Evolutionary conservation across 1,140 invertebrate species (phyloP), one percentile per base, ranked within the genome.

Genomic region (Ostrea edulis): DNA sequence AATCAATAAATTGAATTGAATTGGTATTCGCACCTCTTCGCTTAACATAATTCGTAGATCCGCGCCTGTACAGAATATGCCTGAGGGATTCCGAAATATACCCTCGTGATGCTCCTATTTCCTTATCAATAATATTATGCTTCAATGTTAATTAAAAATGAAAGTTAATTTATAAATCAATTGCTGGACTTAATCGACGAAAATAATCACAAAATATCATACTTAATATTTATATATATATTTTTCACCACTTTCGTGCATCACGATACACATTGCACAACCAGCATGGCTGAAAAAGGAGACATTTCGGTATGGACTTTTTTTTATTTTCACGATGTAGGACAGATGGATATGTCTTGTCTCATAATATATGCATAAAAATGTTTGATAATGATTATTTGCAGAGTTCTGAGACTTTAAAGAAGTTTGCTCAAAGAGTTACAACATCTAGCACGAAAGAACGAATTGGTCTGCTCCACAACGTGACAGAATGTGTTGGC

Each of bases 401-500:
- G 12, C 86, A 97, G 97, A 94, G 97, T 90, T 94, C 96, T 85
- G 97, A 96, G 95, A 96, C 96, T 91, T 95, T 98, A 89, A 97
- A 97, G 93, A 97, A 97, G 96, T 96, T 98, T 94, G 97, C 97
- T 44, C 96, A 96, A 94, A 97, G 96, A 94, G 96, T 98, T 89
- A 96, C 97, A 94, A 97, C 97, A 91, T 96, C 97, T 71, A 97
- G 97, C 94, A 96, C 97, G 88, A 97, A 97, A 91, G 97, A 97
- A 91, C 96, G 97, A 91, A 96, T 96, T 90, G 94, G 96, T 92
- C 95, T 97, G 89, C 95, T 97, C 90, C 93, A 97, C 91, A 96
- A 97, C 96, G 96, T 98, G 91, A 96, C 96, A 92, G 95, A 96
- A 92, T 96, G 97, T 94, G 96, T 97, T 92, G 95, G 96, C 93